Evolutionary conservation across 2,113 vertebrate species (phyloP).

Genomic region (Nibea coibor): DNA sequence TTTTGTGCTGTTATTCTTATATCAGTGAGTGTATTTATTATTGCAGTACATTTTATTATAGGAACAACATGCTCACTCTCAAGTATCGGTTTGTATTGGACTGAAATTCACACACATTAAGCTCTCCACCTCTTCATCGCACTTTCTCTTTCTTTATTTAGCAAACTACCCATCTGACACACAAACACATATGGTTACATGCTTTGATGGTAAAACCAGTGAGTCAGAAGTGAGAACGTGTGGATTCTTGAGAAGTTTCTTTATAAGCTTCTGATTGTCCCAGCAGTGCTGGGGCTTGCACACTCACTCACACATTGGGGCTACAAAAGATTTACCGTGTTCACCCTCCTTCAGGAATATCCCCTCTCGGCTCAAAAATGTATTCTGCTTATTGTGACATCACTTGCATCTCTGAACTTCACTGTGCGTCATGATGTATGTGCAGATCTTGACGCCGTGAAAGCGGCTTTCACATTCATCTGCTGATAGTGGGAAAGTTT

Average conservation of each 20-base stretch:
- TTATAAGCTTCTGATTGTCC: background rate
- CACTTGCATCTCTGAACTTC: background rate
- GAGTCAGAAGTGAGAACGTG: slow-evolving; percentile 91
- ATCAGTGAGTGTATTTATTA: background rate
- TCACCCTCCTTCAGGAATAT: background rate
- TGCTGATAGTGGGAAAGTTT: background rate
- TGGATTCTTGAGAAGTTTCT: slow-evolving; percentile 84
- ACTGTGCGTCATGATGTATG: no score
- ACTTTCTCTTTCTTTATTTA: slow-evolving; percentile 45
- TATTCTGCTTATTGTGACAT: background rate
- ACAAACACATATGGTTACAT: slow-evolving; percentile 83
- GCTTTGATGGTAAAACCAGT: slow-evolving; percentile 86
- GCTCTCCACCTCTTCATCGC: background rate
- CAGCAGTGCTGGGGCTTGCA: background rate
- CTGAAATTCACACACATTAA: background rate
- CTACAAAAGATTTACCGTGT: background rate
- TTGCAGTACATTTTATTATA: no score
- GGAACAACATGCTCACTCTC: background rate
- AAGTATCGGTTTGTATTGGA: background rate
- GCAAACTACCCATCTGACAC: slow-evolving; percentile 5
- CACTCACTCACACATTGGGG: background rate
- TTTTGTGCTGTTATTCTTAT: background rate
- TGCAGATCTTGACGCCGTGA: background rate
- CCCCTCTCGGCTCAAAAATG: background rate
- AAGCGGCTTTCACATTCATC: background rate